Evolutionary conservation across 1,140 invertebrate species (phyloP).

Genomic region (Andrena cerasifolii): DNA sequence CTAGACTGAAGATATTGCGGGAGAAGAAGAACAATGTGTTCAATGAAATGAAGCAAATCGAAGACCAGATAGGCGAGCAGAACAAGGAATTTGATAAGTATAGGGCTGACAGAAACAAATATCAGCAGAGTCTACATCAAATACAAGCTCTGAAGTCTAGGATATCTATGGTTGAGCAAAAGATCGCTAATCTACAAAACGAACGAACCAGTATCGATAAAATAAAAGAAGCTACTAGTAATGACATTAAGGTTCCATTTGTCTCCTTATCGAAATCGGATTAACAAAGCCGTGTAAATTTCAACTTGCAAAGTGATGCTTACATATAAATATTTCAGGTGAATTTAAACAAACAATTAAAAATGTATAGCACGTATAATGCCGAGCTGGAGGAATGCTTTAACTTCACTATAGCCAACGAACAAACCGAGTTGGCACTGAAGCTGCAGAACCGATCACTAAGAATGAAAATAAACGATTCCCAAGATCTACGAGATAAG

Average conservation of each 20-base stretch:
- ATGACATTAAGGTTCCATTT: constrained; percentile 67
- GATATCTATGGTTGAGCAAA: constrained; percentile 68
- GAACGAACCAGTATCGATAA: constrained; percentile 71
- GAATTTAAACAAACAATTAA: constrained; percentile 59
- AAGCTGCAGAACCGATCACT: constrained; percentile 67
- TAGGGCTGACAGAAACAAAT: constrained; percentile 67
- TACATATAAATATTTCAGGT: constrained; percentile 37
- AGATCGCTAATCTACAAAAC: constrained; percentile 59
- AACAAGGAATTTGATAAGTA: constrained; percentile 73
- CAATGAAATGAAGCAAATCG: constrained; percentile 68
- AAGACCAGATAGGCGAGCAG: constrained; percentile 69
- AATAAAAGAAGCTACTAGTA: constrained; percentile 65
- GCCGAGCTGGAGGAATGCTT: constrained; percentile 64
- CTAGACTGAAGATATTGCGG: constrained; percentile 71
- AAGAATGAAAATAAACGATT: constrained; percentile 59
- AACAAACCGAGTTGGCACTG: constrained; percentile 67
- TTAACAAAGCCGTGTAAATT: constrained; percentile 4
- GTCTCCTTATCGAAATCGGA: neutral
- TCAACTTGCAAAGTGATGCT: neutral
- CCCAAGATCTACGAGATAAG: constrained; percentile 63
- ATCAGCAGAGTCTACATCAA: constrained; percentile 61
- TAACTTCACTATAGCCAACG: constrained; percentile 51
- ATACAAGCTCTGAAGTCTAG: constrained; percentile 70
- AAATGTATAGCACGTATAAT: constrained; percentile 68
- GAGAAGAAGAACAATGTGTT: constrained; percentile 54